These are phyloP conservation scores for Tholera decimalis DNA, from an alignment of 2,888 invertebrate genomes.

Conservation along the genomic window DNA sequence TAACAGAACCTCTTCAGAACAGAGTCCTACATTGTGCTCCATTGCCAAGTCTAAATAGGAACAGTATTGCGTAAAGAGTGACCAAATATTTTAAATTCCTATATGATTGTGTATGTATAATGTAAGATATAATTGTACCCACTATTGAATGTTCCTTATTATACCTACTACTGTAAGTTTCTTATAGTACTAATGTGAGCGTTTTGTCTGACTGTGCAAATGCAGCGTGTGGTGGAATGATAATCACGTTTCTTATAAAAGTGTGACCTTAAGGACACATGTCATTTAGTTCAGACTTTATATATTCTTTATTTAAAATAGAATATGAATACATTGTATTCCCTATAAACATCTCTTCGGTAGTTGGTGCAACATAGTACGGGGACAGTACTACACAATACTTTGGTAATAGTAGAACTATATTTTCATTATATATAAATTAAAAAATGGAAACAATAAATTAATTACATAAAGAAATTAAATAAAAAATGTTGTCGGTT, in stretches of 20 bases:
- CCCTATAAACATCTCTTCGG: conserved; percentile 69
- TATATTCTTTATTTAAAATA: conserved; percentile 84
- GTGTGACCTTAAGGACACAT: conserved; percentile 76
- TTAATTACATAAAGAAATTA: conserved; percentile 86
- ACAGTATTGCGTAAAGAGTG: conserved; percentile 3
- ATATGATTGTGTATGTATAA: conserved; percentile 22
- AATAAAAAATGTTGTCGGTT: conserved; percentile 85
- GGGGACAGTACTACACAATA: conserved; percentile 82
- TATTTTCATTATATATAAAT: conserved; percentile 90
- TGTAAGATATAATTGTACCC: conserved; percentile 49
- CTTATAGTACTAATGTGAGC: conserved; percentile 27
- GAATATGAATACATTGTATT: conserved; percentile 87
- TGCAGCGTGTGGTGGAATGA: conserved; percentile 77
- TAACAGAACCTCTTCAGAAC: neutral
- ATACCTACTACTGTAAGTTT: neutral
- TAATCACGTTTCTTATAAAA: conserved; percentile 79
- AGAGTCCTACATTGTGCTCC: neutral
- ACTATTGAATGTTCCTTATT: neutral
- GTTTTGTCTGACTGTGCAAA: conserved; percentile 47
- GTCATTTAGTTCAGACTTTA: conserved; percentile 86
- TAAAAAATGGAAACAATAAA: conserved; percentile 91
- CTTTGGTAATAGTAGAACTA: conserved; percentile 88
- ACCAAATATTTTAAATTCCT: conserved; percentile 11
- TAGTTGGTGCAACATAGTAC: conserved; percentile 62
- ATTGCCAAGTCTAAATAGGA: neutral